Evolutionary conservation across 1,140 invertebrate species (phyloP), one percentile per base, ranked within the genome.

Genomic region (Leptinotarsa undecemlineata): DNA sequence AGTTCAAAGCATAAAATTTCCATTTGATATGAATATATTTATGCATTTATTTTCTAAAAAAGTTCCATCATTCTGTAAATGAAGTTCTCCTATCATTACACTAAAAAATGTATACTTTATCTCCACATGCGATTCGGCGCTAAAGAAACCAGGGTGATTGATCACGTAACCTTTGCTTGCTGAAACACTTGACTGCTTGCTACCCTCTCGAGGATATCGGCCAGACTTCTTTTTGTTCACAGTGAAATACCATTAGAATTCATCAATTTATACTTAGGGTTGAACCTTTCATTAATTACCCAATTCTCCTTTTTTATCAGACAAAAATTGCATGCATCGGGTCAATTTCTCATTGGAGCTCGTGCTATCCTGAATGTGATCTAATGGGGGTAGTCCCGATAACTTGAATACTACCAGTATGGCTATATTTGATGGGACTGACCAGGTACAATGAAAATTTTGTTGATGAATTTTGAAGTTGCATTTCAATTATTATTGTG

Each of bases 181-280:
- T 19, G n/a, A 57, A 57, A 57, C 51, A 57, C 51, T 57, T 57
- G 51, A 57, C n/a, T 57, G 51, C 51, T 57, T 57, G 51, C 51
- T 57, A 57, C 51, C n/a, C 51, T 19, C 51, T 2, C 51, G 51
- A 57, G 51, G 17, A 57, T 57, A 57, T 57, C n/a, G 51, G 51
- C 51, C 51, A 17, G 15, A 57, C 15, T 57, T n/a, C 51, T 17
- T 57, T 19, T 57, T 57, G 51, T 57, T 57, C 51, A 19, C n/a
- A 57, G 51, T 57, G 51, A 57, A 57, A 57, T 57, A 57, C 51
- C 51, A 57, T 57, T 19, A 19, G n/a, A 57, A 57, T 57, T 19
- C 51, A 57, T 19, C 51, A 57, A 57, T 57, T 57, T 19, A 13
- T 19, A 19, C 51, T 17, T 57, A 57, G 51, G 51, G 51, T 57